Evolutionary conservation across 2,888 invertebrate species (phyloP).

Genomic region (Drosophila cognata): DNA sequence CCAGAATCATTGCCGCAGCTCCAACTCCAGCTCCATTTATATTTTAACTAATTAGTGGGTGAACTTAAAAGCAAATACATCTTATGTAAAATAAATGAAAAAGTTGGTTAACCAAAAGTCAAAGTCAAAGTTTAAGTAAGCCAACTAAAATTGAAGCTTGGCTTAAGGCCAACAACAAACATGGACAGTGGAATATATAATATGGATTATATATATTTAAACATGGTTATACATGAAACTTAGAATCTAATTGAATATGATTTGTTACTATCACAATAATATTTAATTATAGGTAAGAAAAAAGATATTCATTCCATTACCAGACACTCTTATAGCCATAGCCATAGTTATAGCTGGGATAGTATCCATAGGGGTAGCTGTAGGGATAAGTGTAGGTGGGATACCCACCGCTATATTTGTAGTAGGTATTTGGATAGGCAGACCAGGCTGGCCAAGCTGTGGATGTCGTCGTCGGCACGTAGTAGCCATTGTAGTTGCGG

Average conservation of each 20-base stretch:
- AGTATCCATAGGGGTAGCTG: constrained; percentile 52
- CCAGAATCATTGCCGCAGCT: constrained; percentile 45
- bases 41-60: constrained; percentile 23
- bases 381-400: constrained; percentile 61
- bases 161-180: constrained; percentile 23
- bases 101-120: constrained; percentile 53
- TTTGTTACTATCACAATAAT: constrained; percentile 58
- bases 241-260: constrained; percentile 1
- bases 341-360: constrained; percentile 61
- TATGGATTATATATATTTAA: background rate
- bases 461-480: constrained; percentile 58
- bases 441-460: constrained; percentile 44
- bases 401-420: constrained; percentile 57
- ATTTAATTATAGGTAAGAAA: constrained; percentile 1
- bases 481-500: constrained; percentile 78
- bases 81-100: constrained; percentile 46
- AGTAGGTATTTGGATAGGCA: constrained; percentile 56
- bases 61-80: no score
- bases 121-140: constrained; percentile 1
- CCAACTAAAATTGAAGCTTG: constrained; percentile 17
- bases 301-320: constrained; percentile 34
- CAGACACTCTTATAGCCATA: constrained; percentile 69
- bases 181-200: background rate
- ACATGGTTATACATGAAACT: background rate
- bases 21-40: constrained; percentile 42